Conservation (phyloP, 2,888 invertebrate genomes). For the Erebia aethiops region DNA sequence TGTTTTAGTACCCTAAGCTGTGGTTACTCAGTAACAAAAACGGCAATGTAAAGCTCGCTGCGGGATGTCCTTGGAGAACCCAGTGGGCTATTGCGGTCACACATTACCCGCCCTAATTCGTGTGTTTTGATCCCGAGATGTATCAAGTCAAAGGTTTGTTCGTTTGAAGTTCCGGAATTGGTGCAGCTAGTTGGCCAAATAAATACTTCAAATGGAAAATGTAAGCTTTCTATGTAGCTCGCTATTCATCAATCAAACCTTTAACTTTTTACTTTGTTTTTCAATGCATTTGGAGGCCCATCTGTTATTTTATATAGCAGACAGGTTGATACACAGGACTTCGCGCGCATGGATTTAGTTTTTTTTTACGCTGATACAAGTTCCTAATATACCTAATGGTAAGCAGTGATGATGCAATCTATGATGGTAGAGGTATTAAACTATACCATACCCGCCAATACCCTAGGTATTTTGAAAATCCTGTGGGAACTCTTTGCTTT, state of each 20-base stretch:
- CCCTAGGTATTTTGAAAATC: no score
- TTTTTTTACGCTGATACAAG: no score
- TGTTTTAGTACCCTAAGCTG: slow-evolving; percentile 32
- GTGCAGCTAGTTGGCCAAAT: neutral
- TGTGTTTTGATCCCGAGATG: slow-evolving; percentile 35
- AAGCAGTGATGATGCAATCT: no score
- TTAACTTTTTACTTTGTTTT: neutral
- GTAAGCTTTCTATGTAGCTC: no score
- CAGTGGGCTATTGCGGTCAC: slow-evolving; percentile 43
- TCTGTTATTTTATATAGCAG: no score
- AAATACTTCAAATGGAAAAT: neutral
- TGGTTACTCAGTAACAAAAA: slow-evolving; percentile 38
- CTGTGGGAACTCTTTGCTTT: no score
- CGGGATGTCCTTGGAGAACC: slow-evolving; percentile 53
- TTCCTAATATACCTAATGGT: no score
- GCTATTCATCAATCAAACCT: neutral
- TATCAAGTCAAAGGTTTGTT: slow-evolving; percentile 30
- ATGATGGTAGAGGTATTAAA: no score
- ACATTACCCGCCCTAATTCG: slow-evolving; percentile 39
- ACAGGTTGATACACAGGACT: no score
- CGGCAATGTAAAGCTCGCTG: slow-evolving; percentile 54
- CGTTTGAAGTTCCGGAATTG: neutral
- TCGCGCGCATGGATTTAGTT: no score
- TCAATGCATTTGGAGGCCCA: neutral
- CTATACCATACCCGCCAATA: no score